Base-by-base conservation (phyloP, 23 tunicate genomes). In the Phallusia fumigata region DNA sequence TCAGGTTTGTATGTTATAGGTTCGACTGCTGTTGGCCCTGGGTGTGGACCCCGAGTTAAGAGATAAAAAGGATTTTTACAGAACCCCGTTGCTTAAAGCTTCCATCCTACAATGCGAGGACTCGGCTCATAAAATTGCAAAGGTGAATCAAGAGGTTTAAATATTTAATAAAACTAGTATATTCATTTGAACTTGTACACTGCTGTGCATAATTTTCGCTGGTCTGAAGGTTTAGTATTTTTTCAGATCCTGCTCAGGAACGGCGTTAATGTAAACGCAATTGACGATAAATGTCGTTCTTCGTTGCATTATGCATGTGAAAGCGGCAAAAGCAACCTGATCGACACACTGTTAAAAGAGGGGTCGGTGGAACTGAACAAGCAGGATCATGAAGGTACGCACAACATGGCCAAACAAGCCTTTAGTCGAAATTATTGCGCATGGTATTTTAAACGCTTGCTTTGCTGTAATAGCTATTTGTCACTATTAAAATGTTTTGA, bases 11-110 rank as follows among this genome's bases (percentile, higher is more conserved):
- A 40, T 40, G 5, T 5, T 40, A 10, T 40, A 92, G 97, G 97
- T 92, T 1, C 85, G 97, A 32, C 77, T 92, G 31, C 79, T 92
- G 33, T 74, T 92, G 26, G 83, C 97, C 19, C 58, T 92, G 49
- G 78, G 80, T 49, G 97, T 92, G 35, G 87, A 87, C 44, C 79
- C 77, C 33, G 97, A 92, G 65, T 77, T 88, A 33, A 64, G 84
- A 40, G 97, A 92, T 74, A 87, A 87, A 35, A 83, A 84, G 32
- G 91, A 92, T 76, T 33, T 44, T 31, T 85, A 92, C 79, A 79
- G 97, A 75, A 92, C 91, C 28, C 97, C 97, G 53, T 53, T 92
- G n/a, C 73, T 92, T 30, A 92, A 92, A 79, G 88, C 88, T 3
- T 75, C 88, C 0, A 75, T 82, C 1, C 78, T 92, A 35, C 49